phyloP scores from a whole-genome alignment of 1,140 invertebrate genomes.

The Lanistes nyassanus region DNA sequence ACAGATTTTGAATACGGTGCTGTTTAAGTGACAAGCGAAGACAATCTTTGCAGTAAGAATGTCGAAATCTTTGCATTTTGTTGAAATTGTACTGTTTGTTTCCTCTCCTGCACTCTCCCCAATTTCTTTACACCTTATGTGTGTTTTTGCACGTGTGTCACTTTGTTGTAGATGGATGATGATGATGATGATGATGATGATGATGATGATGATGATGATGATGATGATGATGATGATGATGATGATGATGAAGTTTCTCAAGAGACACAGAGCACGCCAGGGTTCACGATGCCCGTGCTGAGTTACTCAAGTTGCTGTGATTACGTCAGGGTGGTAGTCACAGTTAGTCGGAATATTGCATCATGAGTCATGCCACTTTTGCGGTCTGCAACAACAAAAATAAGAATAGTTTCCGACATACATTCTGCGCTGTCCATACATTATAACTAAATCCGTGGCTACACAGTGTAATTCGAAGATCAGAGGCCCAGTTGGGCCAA shows the following conservation, averaged over 20 bases:
- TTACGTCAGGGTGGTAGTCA: neutral
- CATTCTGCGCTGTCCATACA: neutral
- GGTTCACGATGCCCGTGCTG: neutral
- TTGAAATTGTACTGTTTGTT: no score
- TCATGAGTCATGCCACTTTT: neutral
- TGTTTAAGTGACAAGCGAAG: no score
- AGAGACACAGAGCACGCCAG: neutral
- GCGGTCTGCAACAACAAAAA: neutral
- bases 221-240: neutral
- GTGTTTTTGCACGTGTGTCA: no score
- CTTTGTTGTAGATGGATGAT: no score
- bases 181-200: neutral
- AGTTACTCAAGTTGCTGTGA: neutral
- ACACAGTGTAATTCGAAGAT: no score
- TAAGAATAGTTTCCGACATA: neutral
- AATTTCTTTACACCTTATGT: no score
- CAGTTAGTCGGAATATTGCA: neutral
- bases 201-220: neutral
- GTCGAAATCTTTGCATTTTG: no score
- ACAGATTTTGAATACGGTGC: no score
- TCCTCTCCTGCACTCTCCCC: no score
- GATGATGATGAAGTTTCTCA: neutral
- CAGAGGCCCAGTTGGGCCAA: no score
- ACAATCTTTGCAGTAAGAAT: no score
- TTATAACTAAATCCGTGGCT: no score